Evolutionary conservation across 2,797 vertebrate species (phyloP).

Genomic region (Myotis daubentonii): DNA sequence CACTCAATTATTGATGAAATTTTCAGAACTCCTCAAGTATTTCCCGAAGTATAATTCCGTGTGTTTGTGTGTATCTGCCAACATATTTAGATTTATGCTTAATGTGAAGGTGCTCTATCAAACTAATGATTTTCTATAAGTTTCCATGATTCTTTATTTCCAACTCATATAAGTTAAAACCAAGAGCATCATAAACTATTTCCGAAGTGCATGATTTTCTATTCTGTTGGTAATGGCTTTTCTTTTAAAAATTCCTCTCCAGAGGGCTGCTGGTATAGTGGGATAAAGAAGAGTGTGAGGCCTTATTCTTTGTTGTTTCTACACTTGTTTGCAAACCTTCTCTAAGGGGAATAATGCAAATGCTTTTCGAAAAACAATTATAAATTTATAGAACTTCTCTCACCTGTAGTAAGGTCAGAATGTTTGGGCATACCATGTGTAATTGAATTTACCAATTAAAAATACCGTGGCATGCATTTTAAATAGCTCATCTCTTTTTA

Average conservation of each 20-base stretch:
- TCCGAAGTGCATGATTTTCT: not conserved
- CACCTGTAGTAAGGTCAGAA: constrained; percentile 4
- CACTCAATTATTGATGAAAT: not conserved
- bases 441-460: constrained; percentile 33
- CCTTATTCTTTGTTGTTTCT: not conserved
- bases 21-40: not conserved
- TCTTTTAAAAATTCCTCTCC: not conserved
- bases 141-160: not conserved
- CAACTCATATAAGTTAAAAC: constrained; percentile 35
- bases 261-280: not conserved
- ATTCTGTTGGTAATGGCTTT: not conserved
- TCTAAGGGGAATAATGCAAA: not conserved
- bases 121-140: not conserved
- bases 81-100: not conserved
- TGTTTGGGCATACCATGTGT: not conserved
- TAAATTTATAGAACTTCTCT: constrained; percentile 20
- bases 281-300: not conserved
- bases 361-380: not conserved
- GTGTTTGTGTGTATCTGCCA: not conserved
- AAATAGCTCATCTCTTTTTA: not conserved
- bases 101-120: not conserved
- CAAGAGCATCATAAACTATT: not conserved
- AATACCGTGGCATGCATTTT: not conserved
- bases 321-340: not conserved
- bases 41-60: not conserved